phyloP scores from a whole-genome alignment of 2,113 vertebrate species.

The Chloropsis cyanopogon region DNA sequence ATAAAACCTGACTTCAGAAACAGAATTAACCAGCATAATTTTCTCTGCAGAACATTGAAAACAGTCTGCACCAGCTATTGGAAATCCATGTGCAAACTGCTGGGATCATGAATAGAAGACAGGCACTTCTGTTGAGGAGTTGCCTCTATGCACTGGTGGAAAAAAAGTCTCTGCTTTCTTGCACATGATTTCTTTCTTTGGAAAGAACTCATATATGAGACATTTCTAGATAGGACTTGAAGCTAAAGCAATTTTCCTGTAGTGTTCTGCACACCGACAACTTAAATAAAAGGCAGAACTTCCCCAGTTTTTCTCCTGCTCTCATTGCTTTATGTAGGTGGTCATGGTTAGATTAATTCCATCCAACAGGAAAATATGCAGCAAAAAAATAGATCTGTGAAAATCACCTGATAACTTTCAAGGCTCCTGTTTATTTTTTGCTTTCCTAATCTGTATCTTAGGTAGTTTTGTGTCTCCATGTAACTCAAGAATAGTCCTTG shows the following conservation, averaged over 20 bases:
- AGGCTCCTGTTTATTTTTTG: background rate
- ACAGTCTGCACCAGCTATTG: background rate
- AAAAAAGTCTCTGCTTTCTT: background rate
- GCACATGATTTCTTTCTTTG: background rate
- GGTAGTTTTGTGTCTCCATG: background rate
- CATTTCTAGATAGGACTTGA: background rate
- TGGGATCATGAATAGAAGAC: background rate
- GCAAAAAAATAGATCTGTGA: background rate
- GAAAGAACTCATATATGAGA: background rate
- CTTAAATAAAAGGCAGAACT: background rate
- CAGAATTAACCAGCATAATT: background rate
- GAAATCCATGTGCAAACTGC: background rate
- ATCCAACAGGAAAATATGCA: background rate
- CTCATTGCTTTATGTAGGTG: background rate
- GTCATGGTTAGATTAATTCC: background rate
- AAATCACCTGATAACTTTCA: background rate
- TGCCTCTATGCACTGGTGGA: background rate
- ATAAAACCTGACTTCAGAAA: background rate
- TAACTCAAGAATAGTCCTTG: background rate
- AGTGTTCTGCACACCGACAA: background rate
- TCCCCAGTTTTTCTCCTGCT: background rate
- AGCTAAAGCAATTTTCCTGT: background rate
- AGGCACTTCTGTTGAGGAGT: background rate
- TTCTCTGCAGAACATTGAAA: background rate
- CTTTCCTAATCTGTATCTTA: background rate